Evolutionary conservation across 2,113 vertebrate species (phyloP).

Genomic region (human): GRCh38 chr7:22998501-22999000

Average conservation of each 20-base stretch:
- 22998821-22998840: background rate
- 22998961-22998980: background rate
- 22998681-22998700: background rate
- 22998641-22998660: conserved; percentile 47
- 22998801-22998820: background rate
- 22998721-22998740: background rate
- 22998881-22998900: background rate
- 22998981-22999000: background rate
- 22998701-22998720: background rate
- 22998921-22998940: background rate
- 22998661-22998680: background rate
- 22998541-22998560: conserved; percentile 12
- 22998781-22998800: background rate
- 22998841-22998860: background rate
- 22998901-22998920: conserved; percentile 2
- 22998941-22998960: background rate
- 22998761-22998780: background rate
- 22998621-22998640: conserved; percentile 16
- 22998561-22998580: conserved; percentile 8
- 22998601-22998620: conserved; percentile 43
- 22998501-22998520: conserved; percentile 20
- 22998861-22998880: background rate
- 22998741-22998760: background rate
- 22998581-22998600: conserved; percentile 42
- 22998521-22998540: background rate